Base-by-base conservation (phyloP, 2,113 vertebrate species). In the Cynocephalus volans region DNA sequence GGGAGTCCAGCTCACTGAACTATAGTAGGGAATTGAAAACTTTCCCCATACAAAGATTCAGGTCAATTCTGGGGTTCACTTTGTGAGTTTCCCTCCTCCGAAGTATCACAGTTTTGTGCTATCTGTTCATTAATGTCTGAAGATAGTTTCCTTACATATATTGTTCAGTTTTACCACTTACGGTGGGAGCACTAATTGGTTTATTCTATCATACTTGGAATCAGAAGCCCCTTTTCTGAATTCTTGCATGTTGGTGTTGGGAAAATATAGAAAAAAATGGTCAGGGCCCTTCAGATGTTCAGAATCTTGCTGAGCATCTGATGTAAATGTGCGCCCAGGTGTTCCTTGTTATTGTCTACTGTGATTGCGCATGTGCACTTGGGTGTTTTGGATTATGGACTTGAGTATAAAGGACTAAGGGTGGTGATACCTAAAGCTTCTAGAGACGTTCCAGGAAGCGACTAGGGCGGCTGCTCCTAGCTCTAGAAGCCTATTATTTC, bases 151-250 rank as follows among this genome's bases (percentile, higher is more conserved):
- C 31, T n/a, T 64, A 28, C 12, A 26, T 94, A 67, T 52, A 85
- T 83, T 83, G 24, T 92, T 89, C 23, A 5, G 8, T 80, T 92
- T 81, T 90, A 50, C 86, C 67, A 36, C 36, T 92, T 85, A 84
- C 67, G 33, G 9, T 56, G 1, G 31, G 52, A 80, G 65, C 9
- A 76, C 8, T 81, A 36, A 23, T 75, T 79, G 31, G 33, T 52
- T 67, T 85, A 50, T 86, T n/a, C 48, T 12, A 24, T 64, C 60
- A 64, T 64, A 58, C 15, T 52, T 87, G 1, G 24, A 88, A 87
- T 31, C 33, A 58, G 62, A 79, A 79, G n/a, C 82, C 19, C 36
- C 76, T 95, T 64, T 2, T 13, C 36, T 88, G 62, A 64, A 2
- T 67, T 67, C 11, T 65, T 89, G 36, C 3, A 76, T 31, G 11